Base-by-base conservation (phyloP, 2,888 invertebrate genomes). In the Pyrgus malvae region DNA sequence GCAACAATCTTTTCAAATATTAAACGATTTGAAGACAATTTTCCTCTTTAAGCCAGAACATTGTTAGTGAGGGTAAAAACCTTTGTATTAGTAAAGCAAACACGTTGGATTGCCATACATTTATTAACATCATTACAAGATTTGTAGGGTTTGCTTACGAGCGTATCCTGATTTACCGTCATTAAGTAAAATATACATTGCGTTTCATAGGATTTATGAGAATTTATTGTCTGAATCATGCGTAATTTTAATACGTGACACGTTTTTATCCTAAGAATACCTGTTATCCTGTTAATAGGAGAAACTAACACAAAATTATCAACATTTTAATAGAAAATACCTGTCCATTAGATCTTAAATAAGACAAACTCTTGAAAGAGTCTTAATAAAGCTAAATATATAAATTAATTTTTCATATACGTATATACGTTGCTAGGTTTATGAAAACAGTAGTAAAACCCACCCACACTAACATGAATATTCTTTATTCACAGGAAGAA, bases 401-500 rank as follows among this genome's bases (percentile, higher is more conserved):
- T n/a, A n/a, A n/a, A n/a, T n/a, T n/a, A n/a, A n/a, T n/a, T n/a
- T n/a, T n/a, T n/a, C n/a, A n/a, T n/a, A n/a, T n/a, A n/a, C n/a
- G n/a, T n/a, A n/a, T n/a, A n/a, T n/a, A n/a, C n/a, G n/a, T n/a
- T n/a, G n/a, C n/a, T n/a, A n/a, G n/a, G n/a, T n/a, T n/a, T n/a
- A n/a, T n/a, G n/a, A n/a, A n/a, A 9, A 9, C 29, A n/a, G n/a
- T n/a, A 29, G 8, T 9, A n/a, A n/a, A n/a, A n/a, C n/a, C n/a
- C n/a, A n/a, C n/a, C n/a, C n/a, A n/a, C n/a, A n/a, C n/a, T n/a
- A n/a, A n/a, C n/a, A n/a, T n/a, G n/a, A 12, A 14, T 14, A 14
- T 1, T 17, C 14, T 35, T 62, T 46, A 48, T 63, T 54, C 48
- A 31, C 63, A 78, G 77, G 76, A 83, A 56, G 85, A 86, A 60